Evolutionary conservation across 1,140 invertebrate genomes (phyloP), one percentile per base, ranked within the genome.

Genomic region (Cardiocondyla obscurior): DNA sequence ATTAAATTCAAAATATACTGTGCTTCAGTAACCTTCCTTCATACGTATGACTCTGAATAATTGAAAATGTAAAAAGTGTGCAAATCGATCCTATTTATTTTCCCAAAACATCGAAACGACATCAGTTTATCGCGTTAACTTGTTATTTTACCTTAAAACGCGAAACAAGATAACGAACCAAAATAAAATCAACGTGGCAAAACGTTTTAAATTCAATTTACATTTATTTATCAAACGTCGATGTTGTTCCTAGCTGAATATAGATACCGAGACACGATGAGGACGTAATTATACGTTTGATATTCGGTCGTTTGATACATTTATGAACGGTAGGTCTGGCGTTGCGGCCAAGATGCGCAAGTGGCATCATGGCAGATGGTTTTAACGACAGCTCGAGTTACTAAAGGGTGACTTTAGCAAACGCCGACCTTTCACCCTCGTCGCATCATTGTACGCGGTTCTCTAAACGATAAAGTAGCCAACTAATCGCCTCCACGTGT

Each of bases 331-430:
- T 79, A 74, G 44, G 30, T 3, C 58, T 53, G 22, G 39, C 19
- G 70, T 53, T 42, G 60, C 64, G 51, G 36, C 30, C 25, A 16
- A 72, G 51, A 25, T 16, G 72, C 39, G 51, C 30, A 74, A 65
- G 70, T 49, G 62, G 85, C 55, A 85, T 39, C 74, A 28, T 33
- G 30, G 76, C 86, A 69, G 86, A 86, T 88, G 86, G 85, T 69
- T 88, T 55, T 82, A 87, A 88, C 77, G 85, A 87, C 86, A 55
- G 77, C 64, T 88, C 82, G 28, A 67, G 86, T 88, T 82, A 82
- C 77, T 44, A 53, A 77, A 77, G 72, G 86, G 70, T 76, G 33
- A 53, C 62, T 87, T 81, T 86, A 69, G 72, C 58, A 22, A n/a
- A 64, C 74, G 69, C 36, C 76, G 72, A 82, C 82, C 85, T 88